Conservation (phyloP, 2,888 invertebrate species). For the Hartigia nigra region DNA sequence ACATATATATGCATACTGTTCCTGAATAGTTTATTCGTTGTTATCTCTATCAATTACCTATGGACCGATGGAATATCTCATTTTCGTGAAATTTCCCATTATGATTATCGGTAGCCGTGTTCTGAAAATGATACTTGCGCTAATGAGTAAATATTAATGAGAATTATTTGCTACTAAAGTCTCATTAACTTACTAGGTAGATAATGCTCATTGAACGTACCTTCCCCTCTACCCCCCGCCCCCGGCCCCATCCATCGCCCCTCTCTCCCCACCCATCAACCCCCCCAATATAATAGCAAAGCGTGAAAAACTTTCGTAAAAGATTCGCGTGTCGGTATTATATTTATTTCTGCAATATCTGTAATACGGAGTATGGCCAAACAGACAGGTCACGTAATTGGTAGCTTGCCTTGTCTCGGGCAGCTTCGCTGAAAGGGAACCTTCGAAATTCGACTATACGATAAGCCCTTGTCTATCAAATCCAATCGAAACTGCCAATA, state of each 20-base stretch:
- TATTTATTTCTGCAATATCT: background rate
- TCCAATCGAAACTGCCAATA: background rate
- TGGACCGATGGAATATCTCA: background rate
- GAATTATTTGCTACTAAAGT: background rate
- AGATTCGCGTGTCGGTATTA: background rate
- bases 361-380: background rate
- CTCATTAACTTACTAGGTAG: background rate
- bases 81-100: background rate
- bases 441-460: background rate
- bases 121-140: background rate
- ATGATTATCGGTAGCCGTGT: background rate
- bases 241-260: no score
- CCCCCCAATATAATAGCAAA: background rate
- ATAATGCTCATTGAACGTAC: background rate
- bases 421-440: background rate
- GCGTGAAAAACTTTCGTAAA: background rate
- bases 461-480: background rate
- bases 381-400: conserved; percentile 27
- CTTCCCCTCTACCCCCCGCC: background rate
- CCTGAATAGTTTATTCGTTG: background rate
- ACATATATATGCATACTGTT: background rate
- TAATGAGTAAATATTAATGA: background rate
- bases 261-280: no score
- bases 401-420: background rate
- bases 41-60: background rate